Base-by-base conservation (phyloP, 1,140 invertebrate genomes). In the Zaprionus capensis region DNA sequence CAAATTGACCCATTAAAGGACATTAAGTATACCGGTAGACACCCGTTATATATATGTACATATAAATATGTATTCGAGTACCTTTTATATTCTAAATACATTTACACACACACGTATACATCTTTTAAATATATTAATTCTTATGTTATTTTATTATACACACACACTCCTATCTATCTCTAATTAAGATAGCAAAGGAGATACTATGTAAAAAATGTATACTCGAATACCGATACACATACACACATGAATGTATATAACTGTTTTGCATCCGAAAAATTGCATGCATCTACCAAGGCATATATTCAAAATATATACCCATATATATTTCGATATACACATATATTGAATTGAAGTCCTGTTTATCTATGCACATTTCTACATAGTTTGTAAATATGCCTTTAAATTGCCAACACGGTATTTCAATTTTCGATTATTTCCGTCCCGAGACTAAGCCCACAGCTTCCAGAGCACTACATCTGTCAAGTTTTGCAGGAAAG, bases 381-480 rank as follows among this genome's bases (percentile, higher is more conserved):
- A 61, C 31, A 22, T 38, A 56, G 22, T 51, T 51, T 51, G 46
- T 51, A 24, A 51, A 51, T 22, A 51, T 51, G 46, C 20, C 46
- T 56, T 70, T 68, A 20, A 44, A 56, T 44, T 53, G n/a, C 66
- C 12, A 63, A 62, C 34, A 44, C 46, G 51, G 44, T 15, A 26
- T 63, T 73, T 73, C 49, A 68, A 80, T 78, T 71, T 74, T 78
- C 68, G 58, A 77, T 80, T 80, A 64, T 69, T 80, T 57, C 69
- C 77, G 49, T 66, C 80, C 71, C 77, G 58, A 87, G 77, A 70
- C 72, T 62, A 70, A 78, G 72, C 73, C 71, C 71, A 80, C 73
- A 82, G 82, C 69, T 74, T 83, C 66, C 73, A 53, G 56, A 70
- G 53, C 68, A 87, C 72, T 80, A 80, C 78, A 82, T 66, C 72